phyloP scores from a whole-genome alignment of 2,888 invertebrate species.

The Meta bourneti region DNA sequence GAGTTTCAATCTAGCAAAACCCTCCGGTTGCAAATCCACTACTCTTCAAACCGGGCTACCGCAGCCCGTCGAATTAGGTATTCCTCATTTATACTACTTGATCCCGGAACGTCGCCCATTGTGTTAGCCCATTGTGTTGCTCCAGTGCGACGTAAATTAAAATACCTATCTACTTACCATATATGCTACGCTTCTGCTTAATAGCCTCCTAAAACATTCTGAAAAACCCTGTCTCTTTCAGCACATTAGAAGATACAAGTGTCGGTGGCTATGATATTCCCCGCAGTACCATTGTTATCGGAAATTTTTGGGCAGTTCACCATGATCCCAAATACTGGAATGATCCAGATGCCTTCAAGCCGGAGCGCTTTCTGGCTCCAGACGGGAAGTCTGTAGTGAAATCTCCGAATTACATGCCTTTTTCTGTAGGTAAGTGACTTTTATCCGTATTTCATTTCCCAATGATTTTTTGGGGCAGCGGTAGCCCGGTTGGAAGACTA shows the following conservation, averaged over 20 bases:
- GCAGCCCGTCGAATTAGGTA: too few species aligned
- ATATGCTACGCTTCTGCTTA: too few species aligned
- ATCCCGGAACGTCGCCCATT: too few species aligned
- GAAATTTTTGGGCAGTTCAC: constrained; percentile 71
- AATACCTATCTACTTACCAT: too few species aligned
- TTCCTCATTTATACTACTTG: too few species aligned
- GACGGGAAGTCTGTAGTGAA: constrained; percentile 65
- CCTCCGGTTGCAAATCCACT: too few species aligned
- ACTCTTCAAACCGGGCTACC: too few species aligned
- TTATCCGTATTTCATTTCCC: background rate
- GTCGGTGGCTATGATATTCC: constrained; percentile 72
- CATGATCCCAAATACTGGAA: constrained; percentile 65
- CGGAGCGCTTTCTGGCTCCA: constrained; percentile 65
- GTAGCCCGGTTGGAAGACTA: too few species aligned
- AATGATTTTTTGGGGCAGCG: too few species aligned
- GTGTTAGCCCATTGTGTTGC: too few species aligned
- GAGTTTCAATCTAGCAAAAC: too few species aligned
- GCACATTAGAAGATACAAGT: constrained; percentile 29
- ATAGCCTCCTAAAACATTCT: background rate
- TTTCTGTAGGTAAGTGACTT: constrained; percentile 75
- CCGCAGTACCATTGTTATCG: constrained; percentile 62
- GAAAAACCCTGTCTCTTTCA: background rate
- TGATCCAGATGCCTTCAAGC: constrained; percentile 64
- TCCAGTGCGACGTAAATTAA: too few species aligned
- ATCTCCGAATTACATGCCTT: constrained; percentile 77